Evolutionary conservation across 64 coral and sea anemone species (phyloP).

Genomic region (Anthopleura sola): DNA sequence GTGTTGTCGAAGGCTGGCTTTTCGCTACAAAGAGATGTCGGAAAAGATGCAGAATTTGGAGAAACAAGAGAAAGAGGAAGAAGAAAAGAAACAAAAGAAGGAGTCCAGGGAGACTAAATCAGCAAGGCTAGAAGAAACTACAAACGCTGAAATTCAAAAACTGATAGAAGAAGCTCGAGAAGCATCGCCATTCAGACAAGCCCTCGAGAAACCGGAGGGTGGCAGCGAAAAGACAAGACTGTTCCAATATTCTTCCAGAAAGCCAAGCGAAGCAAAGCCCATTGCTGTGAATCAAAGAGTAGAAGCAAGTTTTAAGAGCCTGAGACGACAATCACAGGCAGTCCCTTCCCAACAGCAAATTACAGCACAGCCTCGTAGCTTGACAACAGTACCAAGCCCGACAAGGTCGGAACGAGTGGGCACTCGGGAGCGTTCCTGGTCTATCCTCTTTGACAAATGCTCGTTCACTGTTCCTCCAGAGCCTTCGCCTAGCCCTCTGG

Average conservation of each 20-base stretch:
- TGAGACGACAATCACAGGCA: background rate
- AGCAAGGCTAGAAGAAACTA: background rate
- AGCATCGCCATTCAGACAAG: background rate
- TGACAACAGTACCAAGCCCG: conserved; percentile 4
- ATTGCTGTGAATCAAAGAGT: background rate
- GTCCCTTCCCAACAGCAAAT: background rate
- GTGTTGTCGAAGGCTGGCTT: conserved; percentile 44
- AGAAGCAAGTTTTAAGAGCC: background rate
- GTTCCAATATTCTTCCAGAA: conserved; percentile 5
- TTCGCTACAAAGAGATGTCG: conserved; percentile 21
- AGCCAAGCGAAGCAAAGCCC: background rate
- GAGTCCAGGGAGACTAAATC: conserved; percentile 9
- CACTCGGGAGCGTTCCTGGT: background rate
- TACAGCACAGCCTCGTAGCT: background rate
- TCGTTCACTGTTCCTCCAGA: background rate
- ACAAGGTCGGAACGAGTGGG: background rate
- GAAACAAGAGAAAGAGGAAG: background rate
- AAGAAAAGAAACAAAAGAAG: background rate
- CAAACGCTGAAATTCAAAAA: background rate
- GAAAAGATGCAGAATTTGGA: background rate
- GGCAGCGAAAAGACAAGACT: conserved; percentile 1
- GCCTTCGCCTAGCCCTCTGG: background rate
- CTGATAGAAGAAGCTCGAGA: background rate
- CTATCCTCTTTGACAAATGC: background rate
- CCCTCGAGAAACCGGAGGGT: background rate